A percentile compares a stretch with the other conserved stretches of the same genome.
Conservation (phyloP, 1,140 invertebrate genomes). For the Neomicropteryx cornuta region DNA sequence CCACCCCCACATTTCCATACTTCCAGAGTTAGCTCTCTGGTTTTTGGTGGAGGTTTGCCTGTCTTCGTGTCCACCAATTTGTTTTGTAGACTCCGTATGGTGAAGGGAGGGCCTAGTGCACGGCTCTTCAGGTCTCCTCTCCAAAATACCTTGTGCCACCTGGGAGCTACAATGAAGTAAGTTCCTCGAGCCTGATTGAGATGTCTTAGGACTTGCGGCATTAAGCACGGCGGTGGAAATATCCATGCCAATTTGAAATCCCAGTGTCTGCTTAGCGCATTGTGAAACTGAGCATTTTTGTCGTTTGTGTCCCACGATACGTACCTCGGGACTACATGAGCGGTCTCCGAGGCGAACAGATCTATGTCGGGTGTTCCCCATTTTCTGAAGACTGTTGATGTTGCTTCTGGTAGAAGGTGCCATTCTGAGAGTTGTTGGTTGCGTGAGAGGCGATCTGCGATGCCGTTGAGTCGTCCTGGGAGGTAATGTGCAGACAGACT, state of each 20-base stretch:
- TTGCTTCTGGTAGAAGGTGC: constrained; percentile 8
- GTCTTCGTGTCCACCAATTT: constrained; percentile 12
- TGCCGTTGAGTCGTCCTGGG: constrained; percentile 14
- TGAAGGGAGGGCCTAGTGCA: constrained; percentile 10
- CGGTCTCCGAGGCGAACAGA: constrained; percentile 14
- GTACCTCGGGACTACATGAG: constrained; percentile 14
- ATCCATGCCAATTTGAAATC: constrained; percentile 15
- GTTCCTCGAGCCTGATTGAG: constrained; percentile 9
- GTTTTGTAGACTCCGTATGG: constrained; percentile 11
- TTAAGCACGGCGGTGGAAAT: constrained; percentile 17
- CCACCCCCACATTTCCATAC: constrained; percentile 15
- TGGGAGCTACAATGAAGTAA: constrained; percentile 14
- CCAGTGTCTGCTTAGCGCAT: constrained; percentile 19
- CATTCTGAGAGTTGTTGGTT: constrained; percentile 10
- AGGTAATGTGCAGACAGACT: constrained; percentile 10
- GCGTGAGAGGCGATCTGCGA: constrained; percentile 16
- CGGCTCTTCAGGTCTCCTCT: constrained; percentile 13
- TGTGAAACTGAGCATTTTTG: constrained; percentile 12
- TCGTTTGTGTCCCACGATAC: constrained; percentile 14
- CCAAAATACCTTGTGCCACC: constrained; percentile 17
- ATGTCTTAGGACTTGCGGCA: constrained; percentile 16
- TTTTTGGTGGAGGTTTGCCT: constrained; percentile 4
- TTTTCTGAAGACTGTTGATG: constrained; percentile 7
- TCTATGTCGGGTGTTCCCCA: constrained; percentile 18
- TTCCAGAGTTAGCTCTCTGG: constrained; percentile 10